These are phyloP conservation scores for Drosophila tani DNA, from an alignment of 1,140 invertebrate genomes.

Conservation along the genomic window DNA sequence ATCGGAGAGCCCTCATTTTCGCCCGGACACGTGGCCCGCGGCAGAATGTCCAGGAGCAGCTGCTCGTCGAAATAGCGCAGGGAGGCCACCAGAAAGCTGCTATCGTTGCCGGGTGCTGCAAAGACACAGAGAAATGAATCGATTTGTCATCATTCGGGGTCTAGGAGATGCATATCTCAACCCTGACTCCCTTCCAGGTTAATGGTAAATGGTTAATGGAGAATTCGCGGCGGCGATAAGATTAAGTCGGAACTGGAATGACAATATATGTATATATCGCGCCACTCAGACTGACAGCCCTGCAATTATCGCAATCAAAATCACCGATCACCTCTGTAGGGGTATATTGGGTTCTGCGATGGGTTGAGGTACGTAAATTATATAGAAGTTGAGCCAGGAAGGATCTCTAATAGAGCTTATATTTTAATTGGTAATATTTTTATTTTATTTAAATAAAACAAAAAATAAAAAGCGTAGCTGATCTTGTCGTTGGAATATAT, in stretches of 20 bases:
- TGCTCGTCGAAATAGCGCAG: constrained; percentile 69
- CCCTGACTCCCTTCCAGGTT: constrained; percentile 14
- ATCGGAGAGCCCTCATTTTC: constrained; percentile 63
- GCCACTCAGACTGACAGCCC: constrained; percentile 12
- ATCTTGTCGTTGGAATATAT: neutral
- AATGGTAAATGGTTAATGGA: constrained; percentile 23
- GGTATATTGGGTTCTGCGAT: constrained; percentile 2
- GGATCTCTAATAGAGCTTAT: no score
- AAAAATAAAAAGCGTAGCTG: no score
- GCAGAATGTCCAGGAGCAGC: constrained; percentile 61
- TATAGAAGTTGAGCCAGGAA: no score
- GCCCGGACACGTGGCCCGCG: constrained; percentile 63
- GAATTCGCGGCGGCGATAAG: constrained; percentile 26
- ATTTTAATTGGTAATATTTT: no score
- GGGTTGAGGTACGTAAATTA: no score
- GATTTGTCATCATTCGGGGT: constrained; percentile 2
- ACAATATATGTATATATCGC: constrained; percentile 1
- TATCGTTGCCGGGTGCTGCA: constrained; percentile 52
- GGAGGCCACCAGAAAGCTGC: constrained; percentile 59
- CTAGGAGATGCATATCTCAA: constrained; percentile 21
- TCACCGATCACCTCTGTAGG: neutral
- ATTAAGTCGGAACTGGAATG: constrained; percentile 27
- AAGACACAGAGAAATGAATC: constrained; percentile 16
- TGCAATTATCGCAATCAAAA: constrained; percentile 31
- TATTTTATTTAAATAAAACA: no score